These are phyloP conservation scores for Pseudococcus viburni DNA, from an alignment of 2,888 invertebrate species.

Conservation along the genomic window DNA sequence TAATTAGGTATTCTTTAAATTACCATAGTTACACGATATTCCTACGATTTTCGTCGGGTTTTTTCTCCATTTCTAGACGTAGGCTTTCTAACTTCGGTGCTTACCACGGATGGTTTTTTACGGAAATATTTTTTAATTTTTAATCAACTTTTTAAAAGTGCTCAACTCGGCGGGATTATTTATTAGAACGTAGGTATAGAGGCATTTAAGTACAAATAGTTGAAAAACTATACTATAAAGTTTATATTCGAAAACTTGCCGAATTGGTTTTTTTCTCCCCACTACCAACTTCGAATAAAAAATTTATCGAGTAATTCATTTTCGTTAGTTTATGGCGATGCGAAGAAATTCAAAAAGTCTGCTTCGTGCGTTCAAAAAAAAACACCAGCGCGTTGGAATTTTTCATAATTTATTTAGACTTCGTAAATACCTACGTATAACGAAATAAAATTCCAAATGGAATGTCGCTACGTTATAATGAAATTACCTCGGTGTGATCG, in stretches of 20 bases:
- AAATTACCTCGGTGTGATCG: conserved; percentile 74
- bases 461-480: not conserved
- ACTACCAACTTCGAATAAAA: not conserved
- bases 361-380: not conserved
- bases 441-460: not conserved
- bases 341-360: not conserved
- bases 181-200: not conserved
- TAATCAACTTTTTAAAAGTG: conserved; percentile 21
- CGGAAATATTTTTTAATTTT: not conserved
- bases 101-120: not conserved
- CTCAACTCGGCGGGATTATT: not conserved
- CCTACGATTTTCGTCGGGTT: not conserved
- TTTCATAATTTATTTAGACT: not conserved
- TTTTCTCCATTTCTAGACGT: not conserved
- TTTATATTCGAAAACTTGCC: not conserved
- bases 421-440: not conserved
- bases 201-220: not conserved
- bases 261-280: not conserved
- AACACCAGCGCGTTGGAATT: not conserved
- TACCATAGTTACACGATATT: not conserved
- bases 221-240: not conserved
- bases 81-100: not conserved
- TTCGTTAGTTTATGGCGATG: not conserved
- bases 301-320: conserved; percentile 17
- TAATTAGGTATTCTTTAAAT: conserved; percentile 6